Conservation (phyloP, 2,113 vertebrate species). For the Picathartes gymnocephalus region DNA sequence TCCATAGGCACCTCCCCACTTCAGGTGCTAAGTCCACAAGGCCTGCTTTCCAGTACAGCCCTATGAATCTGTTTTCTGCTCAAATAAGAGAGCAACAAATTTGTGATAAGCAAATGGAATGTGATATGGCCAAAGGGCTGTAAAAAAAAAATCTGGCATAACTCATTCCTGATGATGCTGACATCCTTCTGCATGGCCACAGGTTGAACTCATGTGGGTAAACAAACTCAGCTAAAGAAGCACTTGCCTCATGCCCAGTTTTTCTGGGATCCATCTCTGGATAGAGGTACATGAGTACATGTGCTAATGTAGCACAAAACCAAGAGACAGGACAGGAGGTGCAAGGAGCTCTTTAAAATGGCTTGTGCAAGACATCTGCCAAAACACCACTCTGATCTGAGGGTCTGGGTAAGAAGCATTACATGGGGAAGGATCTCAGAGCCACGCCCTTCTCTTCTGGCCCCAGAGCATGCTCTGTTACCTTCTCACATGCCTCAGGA, state of each 20-base stretch:
- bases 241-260: not conserved
- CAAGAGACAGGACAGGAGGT: not conserved
- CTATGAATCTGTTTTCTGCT: not conserved
- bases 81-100: not conserved
- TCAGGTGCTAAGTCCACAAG: not conserved
- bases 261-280: not conserved
- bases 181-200: not conserved
- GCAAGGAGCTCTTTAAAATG: not conserved
- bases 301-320: not conserved
- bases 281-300: rapidly evolving
- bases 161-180: not conserved
- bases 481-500: not conserved
- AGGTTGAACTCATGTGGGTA: not conserved
- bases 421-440: rapidly evolving
- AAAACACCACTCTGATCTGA: not conserved
- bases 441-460: not conserved
- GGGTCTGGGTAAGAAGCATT: not conserved
- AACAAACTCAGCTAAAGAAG: not conserved
- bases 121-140: not conserved
- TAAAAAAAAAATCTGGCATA: rapidly evolving
- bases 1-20: not conserved
- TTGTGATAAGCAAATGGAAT: not conserved
- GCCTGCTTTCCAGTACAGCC: not conserved
- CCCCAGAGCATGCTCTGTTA: not conserved
- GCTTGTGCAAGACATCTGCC: rapidly evolving